phyloP scores from a whole-genome alignment of 2,797 vertebrate species.

The Syncerus caffer region DNA sequence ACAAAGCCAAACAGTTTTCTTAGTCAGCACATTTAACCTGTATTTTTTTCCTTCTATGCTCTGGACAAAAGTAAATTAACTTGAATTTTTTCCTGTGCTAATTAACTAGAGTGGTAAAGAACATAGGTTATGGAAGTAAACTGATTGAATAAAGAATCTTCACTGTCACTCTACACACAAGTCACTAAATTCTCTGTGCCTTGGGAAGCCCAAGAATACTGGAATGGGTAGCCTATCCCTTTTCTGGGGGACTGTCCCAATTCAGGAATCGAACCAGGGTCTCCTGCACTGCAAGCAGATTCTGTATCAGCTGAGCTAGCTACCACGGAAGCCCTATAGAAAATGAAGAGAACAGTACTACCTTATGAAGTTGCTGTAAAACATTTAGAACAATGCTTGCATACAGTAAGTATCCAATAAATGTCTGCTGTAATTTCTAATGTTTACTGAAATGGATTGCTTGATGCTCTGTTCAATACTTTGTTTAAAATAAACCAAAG shows the following conservation, averaged over 20 bases:
- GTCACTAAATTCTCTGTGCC: not conserved
- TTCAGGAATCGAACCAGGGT: not conserved
- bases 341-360: not conserved
- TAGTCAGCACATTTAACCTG: not conserved
- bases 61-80: not conserved
- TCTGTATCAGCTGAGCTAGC: not conserved
- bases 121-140: not conserved
- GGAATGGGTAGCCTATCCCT: not conserved
- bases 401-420: not conserved
- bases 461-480: not conserved
- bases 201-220: not conserved
- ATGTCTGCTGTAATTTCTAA: not conserved
- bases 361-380: not conserved
- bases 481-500: not conserved
- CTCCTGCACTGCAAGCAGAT: not conserved
- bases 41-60: not conserved
- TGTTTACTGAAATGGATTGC: not conserved
- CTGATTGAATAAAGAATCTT: not conserved
- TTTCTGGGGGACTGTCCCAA: not conserved
- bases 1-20: not conserved
- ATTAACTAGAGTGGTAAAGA: not conserved
- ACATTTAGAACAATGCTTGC: not conserved
- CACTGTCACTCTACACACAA: not conserved
- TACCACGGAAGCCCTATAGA: not conserved
- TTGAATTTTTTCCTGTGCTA: constrained; percentile 1